Conservation (phyloP, 2,113 vertebrate genomes). For the Orcinus orca region DNA sequence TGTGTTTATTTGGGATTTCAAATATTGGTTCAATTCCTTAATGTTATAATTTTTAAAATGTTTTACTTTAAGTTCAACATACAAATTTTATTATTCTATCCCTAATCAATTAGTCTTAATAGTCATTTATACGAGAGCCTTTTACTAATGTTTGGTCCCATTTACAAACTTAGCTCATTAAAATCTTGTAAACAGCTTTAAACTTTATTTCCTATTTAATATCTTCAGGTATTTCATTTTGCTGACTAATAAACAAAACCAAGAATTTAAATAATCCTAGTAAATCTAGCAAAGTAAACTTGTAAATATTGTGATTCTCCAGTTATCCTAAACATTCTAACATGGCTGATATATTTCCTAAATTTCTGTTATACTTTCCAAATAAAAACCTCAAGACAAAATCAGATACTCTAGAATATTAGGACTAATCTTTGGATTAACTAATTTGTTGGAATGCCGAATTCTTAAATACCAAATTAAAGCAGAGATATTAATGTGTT, state of each 20-base stretch:
- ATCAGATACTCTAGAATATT: background rate
- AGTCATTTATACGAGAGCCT: background rate
- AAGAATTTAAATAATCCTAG: background rate
- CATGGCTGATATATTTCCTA: background rate
- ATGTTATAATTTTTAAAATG: background rate
- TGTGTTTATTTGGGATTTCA: background rate
- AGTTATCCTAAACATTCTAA: background rate
- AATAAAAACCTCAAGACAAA: background rate
- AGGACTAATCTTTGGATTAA: background rate
- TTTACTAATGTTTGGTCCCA: background rate
- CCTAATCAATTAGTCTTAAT: background rate
- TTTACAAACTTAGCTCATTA: constrained; percentile 25
- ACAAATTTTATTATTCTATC: background rate
- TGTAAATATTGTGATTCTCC: background rate
- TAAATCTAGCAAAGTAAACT: background rate
- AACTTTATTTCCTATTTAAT: background rate
- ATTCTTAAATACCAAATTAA: background rate
- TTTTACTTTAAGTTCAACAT: background rate
- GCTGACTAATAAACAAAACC: background rate
- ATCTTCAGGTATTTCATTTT: background rate
- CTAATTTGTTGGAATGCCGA: background rate
- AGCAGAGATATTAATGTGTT: background rate
- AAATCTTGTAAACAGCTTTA: background rate
- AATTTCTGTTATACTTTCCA: background rate
- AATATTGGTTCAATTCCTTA: background rate